Base-by-base conservation (phyloP, 2,113 vertebrate species). In the Dicaeum eximium region DNA sequence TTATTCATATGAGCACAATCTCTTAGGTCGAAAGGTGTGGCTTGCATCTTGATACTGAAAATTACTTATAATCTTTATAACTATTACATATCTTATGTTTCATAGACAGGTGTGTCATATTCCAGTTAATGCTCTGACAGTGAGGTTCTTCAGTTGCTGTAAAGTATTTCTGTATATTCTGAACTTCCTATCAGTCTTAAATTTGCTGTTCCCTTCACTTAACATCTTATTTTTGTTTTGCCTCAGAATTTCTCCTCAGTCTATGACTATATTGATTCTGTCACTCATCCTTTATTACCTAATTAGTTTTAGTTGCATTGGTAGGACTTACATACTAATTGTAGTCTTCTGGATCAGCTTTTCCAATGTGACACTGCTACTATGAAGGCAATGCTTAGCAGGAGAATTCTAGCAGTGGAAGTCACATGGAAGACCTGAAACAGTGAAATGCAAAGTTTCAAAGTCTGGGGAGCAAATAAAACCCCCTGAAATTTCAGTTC, bases 1-100 rank as follows among this genome's bases (percentile, higher is more conserved):
- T 96, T 97, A 94, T 84, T 95, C 40, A 54, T 93, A 90, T 93
- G 83, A 97, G n/a, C 62, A 69, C 38, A n/a, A 38, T 78, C 35
- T 86, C 64, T 17, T 80, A 51, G 74, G 86, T 92, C 56, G 51
- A 75, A 73, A 86, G 84, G 93, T 95, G 47, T 90, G 91, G 89
- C 87, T 95, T 97, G 90, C 94, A 91, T 96, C 38, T 38, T 69
- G 56, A 96, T 96, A 70, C 15, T 58, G 94, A 73, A 44, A 65
- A 86, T 67, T 1, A 44, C 58, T 92, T 90, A 27, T 37, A 69
- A 73, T 80, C 50, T 92, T 94, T 80, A 12, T 80, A 82, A 50
- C 30, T 89, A 28, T 60, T 85, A 60, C 12, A 24, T 67, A 45
- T 11, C 23, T 30, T 44, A 22, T 47, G 40, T 84, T 91, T 92